These are phyloP conservation scores for Nycteola revayana DNA, from an alignment of 2,888 invertebrate genomes.

Conservation along the genomic window DNA sequence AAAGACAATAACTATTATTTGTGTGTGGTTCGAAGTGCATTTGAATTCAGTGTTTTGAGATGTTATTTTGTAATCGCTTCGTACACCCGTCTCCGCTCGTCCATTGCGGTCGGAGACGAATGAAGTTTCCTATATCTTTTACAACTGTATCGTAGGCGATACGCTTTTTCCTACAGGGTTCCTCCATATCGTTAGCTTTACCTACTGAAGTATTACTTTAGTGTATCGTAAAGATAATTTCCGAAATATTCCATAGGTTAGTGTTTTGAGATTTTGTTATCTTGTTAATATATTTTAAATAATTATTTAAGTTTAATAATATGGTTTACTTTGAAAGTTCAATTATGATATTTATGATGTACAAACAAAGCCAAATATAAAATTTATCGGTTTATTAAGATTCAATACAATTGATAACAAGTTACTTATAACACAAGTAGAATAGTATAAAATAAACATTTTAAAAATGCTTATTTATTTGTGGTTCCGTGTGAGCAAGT, in stretches of 20 bases:
- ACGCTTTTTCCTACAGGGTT: conserved; percentile 78
- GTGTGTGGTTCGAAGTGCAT: conserved; percentile 61
- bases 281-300: no score
- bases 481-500: no score
- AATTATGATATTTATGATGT: conserved; percentile 8
- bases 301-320: conserved; percentile 26
- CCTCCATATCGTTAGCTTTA: conserved; percentile 81
- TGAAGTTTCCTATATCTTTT: conserved; percentile 64
- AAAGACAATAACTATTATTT: conserved; percentile 69
- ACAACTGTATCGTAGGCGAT: conserved; percentile 63
- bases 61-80: conserved; percentile 64
- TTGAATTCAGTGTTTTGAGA: conserved; percentile 56
- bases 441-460: no score
- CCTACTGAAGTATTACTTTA: conserved; percentile 77
- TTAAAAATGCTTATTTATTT: no score
- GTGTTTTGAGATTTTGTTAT: conserved; percentile 48
- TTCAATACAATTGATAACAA: no score
- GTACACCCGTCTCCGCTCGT: conserved; percentile 58
- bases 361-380: conserved; percentile 28
- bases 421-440: no score
- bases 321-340: conserved; percentile 9
- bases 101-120: conserved; percentile 68
- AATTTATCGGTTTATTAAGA: no score
- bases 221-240: conserved; percentile 63
- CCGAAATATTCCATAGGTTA: conserved; percentile 72